Conservation (phyloP, 2,113 vertebrate species). For the Tetrao urogallus region DNA sequence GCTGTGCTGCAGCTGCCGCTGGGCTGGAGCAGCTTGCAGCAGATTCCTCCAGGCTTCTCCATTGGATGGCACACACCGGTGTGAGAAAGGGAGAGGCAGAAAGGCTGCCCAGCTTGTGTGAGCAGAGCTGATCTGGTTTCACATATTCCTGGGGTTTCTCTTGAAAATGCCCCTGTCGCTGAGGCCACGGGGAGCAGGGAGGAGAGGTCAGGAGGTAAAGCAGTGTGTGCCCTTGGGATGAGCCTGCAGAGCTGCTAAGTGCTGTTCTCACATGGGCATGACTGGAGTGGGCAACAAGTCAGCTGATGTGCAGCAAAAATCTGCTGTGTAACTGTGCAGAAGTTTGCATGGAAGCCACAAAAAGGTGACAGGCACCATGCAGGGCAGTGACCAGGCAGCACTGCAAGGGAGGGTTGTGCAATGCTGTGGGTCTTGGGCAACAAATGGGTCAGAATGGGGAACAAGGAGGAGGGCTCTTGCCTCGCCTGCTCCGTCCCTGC, state of each 20-base stretch:
- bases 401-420: background rate
- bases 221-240: background rate
- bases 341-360: background rate
- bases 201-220: background rate
- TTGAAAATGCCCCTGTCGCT: rapidly evolving
- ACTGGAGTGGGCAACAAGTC: background rate
- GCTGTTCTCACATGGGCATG: background rate
- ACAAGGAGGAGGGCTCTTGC: background rate
- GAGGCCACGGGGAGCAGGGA: rapidly evolving
- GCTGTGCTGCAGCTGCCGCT: background rate
- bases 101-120: background rate
- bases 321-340: rapidly evolving
- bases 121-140: background rate
- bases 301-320: background rate
- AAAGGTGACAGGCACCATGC: rapidly evolving
- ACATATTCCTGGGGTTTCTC: background rate
- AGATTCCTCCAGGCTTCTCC: background rate
- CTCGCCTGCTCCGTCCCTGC: background rate
- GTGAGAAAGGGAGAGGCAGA: background rate
- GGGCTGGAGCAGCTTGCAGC: background rate
- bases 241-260: background rate
- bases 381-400: rapidly evolving
- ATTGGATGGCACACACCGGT: background rate
- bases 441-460: rapidly evolving
- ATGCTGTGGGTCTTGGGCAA: background rate